Evolutionary conservation across 2,113 vertebrate genomes (phyloP).

Genomic region (Eulemur macaco): DNA sequence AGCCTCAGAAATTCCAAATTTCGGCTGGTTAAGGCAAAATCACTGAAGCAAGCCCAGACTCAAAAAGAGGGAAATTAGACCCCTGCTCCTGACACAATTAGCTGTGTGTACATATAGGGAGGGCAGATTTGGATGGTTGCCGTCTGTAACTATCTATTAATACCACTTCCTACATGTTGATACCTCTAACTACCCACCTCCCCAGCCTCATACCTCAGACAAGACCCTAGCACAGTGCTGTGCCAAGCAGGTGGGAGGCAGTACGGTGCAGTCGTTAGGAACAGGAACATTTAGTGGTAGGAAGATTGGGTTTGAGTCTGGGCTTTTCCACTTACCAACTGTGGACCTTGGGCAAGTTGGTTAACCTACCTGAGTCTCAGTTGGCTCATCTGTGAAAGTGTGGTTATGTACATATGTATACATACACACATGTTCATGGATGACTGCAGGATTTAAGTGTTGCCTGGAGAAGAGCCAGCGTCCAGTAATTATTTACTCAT

Average conservation of each 20-base stretch:
- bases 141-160: background rate
- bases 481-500: background rate
- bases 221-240: background rate
- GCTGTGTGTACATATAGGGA: background rate
- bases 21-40: background rate
- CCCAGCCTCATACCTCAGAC: background rate
- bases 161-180: background rate
- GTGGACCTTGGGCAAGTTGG: background rate
- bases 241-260: background rate
- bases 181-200: background rate
- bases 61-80: background rate
- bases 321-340: background rate
- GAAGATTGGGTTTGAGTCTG: background rate
- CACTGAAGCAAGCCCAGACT: background rate
- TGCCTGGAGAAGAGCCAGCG: background rate
- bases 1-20: background rate
- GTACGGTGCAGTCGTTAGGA: background rate
- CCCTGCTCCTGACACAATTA: background rate
- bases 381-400: background rate
- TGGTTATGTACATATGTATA: background rate
- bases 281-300: background rate
- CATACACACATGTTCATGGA: background rate
- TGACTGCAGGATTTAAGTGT: background rate
- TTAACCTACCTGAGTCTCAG: background rate
- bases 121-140: fast-evolving